phyloP scores from a whole-genome alignment of 2,888 invertebrate species.

The Cantharis rufa region DNA sequence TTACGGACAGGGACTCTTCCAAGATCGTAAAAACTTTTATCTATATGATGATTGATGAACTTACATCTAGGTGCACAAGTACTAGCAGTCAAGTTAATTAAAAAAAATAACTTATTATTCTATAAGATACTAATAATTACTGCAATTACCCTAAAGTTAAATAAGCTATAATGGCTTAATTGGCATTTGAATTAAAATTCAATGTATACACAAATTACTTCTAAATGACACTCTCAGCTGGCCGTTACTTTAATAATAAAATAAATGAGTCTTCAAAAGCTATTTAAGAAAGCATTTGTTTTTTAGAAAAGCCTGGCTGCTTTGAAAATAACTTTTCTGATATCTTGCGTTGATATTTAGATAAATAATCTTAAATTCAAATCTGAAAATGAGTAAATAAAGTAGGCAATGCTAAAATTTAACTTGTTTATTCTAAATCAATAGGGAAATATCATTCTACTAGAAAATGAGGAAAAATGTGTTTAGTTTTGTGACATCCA shows the following conservation, averaged over 20 bases:
- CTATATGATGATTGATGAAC: background rate
- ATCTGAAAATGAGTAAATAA: conserved; percentile 10
- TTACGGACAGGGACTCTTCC: background rate
- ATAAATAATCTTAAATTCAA: conserved; percentile 3
- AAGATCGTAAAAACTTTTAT: background rate
- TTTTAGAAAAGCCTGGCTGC: background rate
- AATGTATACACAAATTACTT: background rate
- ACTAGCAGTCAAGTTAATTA: background rate
- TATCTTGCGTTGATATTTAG: conserved; percentile 1
- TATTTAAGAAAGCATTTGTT: conserved; percentile 2
- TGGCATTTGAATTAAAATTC: background rate
- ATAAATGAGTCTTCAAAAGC: conserved; percentile 6
- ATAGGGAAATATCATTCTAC: conserved; percentile 16
- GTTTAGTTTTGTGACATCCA: conserved; percentile 26
- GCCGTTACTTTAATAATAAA: background rate
- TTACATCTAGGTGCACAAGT: too few species aligned
- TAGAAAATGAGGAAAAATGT: conserved; percentile 21
- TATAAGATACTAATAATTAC: background rate
- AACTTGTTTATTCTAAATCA: conserved; percentile 15
- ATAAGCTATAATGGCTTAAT: background rate
- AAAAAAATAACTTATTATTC: background rate
- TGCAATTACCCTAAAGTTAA: background rate
- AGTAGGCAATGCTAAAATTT: conserved; percentile 6
- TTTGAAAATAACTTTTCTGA: background rate
- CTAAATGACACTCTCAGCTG: background rate